phyloP scores from a whole-genome alignment of 2,797 vertebrate species.

The Sebastes trivittatus region DNA sequence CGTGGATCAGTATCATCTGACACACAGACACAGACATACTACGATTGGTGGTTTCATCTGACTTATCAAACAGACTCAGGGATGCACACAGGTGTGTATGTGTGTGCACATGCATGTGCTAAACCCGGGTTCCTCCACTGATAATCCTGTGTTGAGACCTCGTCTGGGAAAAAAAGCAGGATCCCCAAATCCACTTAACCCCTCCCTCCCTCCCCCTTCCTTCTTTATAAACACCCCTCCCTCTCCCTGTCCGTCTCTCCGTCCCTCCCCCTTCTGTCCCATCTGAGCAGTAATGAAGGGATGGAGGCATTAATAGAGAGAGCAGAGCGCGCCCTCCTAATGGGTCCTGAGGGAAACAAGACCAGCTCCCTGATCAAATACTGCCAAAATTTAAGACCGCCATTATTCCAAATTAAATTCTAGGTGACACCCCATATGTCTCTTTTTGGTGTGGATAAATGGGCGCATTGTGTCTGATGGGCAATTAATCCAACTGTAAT shows the following conservation, averaged over 20 bases:
- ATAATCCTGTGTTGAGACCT: constrained; percentile 65
- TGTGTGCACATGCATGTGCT: background rate
- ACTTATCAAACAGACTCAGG: background rate
- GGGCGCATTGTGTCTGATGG: background rate
- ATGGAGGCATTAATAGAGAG: constrained; percentile 61
- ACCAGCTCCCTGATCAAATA: constrained; percentile 71
- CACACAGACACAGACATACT: background rate
- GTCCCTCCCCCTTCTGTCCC: constrained; percentile 48
- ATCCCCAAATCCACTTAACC: constrained; percentile 68
- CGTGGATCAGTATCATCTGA: constrained; percentile 42
- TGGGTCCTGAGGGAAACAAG: constrained; percentile 62
- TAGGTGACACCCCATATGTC: constrained; percentile 34
- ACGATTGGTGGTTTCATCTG: constrained; percentile 19
- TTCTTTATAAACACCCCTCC: background rate
- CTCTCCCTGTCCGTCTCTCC: background rate
- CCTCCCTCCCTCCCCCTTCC: constrained; percentile 1
- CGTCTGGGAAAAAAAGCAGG: constrained; percentile 55
- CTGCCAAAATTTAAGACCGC: constrained; percentile 57
- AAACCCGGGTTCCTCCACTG: constrained; percentile 20
- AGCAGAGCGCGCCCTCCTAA: constrained; percentile 36
- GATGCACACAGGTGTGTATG: constrained; percentile 8
- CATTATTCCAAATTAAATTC: constrained; percentile 65
- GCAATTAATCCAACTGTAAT: constrained; percentile 52
- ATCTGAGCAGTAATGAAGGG: constrained; percentile 60
- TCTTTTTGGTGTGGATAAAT: constrained; percentile 46